Base-by-base conservation (phyloP, 2,888 invertebrate genomes). In the Andrena fulva region DNA sequence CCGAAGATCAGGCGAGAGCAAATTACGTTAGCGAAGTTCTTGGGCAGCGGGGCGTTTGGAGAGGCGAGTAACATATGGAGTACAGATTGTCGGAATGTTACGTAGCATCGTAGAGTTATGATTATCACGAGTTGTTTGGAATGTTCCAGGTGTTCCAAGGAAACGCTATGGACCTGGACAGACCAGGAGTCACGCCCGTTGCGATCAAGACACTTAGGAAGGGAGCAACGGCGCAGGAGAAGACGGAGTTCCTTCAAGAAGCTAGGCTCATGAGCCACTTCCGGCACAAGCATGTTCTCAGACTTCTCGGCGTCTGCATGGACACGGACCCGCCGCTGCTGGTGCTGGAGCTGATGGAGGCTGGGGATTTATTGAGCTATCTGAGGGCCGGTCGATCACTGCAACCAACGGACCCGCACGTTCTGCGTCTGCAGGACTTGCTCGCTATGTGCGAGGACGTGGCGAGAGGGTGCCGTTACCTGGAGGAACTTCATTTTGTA, bases 231-330 rank as follows among this genome's bases (percentile, higher is more conserved):
- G 97, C 97, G 72, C 97, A 97, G 91, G 98, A 99, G 92, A 98
- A 98, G 93, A 96, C 96, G 0, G 99, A 99, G 94, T 99, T 99
- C 91, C 94, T 99, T 12, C 98, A 99, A 94, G 99, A 99, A 94
- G 99, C 99, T 0, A 97, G 98, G 88, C 94, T 99, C 62, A 99
- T 99, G 99, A 98, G 98, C 73, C 99, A 99, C 93, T 99, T 99
- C 93, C 98, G 98, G 89, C 99, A 99, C 93, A 97, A 98, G 81
- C 99, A 99, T 92, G 99, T 99, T 74, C 95, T 99, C 33, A 96
- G 98, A 83, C 95, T 99, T 42, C 95, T 99, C 8, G 99, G 99
- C 0, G 98, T 99, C 5, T 99, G 99, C 91, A 95, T 99, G 42
- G 98, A 99, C 92, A 97, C 97, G 86, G 98, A 99, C 92, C 97